Evolutionary conservation across 2,888 invertebrate species (phyloP), one percentile per base, ranked within the genome.

Genomic region (Cheilosia vernalis): DNA sequence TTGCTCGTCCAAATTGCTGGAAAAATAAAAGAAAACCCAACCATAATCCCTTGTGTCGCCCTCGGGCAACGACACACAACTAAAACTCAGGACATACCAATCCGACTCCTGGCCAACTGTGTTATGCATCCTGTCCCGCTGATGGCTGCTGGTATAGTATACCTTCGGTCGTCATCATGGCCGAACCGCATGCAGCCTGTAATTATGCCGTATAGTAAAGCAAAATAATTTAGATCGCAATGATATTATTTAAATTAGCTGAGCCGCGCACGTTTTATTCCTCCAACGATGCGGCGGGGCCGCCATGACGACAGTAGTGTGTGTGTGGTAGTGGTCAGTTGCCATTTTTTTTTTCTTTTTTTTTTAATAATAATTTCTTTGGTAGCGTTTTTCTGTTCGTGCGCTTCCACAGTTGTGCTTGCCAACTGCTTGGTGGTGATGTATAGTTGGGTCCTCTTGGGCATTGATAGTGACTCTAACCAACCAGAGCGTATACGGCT

Each of bases 171-270:
- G 51, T 79, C 70, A 85, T 74, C 66, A 85, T 85, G 85, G 85
- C 85, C 85, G 85, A 67, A 27, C 80, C 60, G 74, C 80, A 67
- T 67, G 72, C 80, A 85, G 64, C 64, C 85, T 85, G 80, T 85
- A 85, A 85, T 85, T 85, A 85, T 80, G 84, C 80, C 70, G 84
- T 85, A 76, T 61, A 85, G 67, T 61, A 76, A 85, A 85, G 80
- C 67, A 85, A 85, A 85, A 85, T 85, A 85, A 85, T 85, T 85
- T 85, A 85, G 85, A 85, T 85, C 80, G 85, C 80, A 85, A 81
- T 85, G 85, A 85, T 85, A 85, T 85, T 85, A 85, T 85, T 85
- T 85, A 85, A 85, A 85, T 85, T 76, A 85, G 80, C 60, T 76
- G 76, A 47, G 76, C 72, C 80, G 80, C 80, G 84, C 70, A 74